These are phyloP conservation scores for Ligdia adustata DNA, from an alignment of 2,888 invertebrate genomes.

Conservation along the genomic window DNA sequence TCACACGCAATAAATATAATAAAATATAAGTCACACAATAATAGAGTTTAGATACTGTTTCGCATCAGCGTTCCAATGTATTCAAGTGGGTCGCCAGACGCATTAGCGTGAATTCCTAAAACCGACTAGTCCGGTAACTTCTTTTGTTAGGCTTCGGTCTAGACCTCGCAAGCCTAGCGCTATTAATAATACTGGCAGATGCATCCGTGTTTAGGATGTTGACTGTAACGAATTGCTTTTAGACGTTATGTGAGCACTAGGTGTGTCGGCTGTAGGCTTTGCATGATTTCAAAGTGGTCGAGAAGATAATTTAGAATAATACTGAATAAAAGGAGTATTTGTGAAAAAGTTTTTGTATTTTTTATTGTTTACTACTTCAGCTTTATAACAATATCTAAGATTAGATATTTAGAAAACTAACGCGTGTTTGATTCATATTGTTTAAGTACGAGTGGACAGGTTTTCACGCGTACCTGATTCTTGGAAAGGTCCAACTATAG, in stretches of 20 bases:
- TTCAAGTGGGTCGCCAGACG: slow-evolving; percentile 74
- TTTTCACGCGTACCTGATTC: too few species aligned
- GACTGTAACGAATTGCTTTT: slow-evolving; percentile 6
- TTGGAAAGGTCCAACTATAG: too few species aligned
- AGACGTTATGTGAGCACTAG: background rate
- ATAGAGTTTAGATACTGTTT: slow-evolving; percentile 8
- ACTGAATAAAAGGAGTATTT: too few species aligned
- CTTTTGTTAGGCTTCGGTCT: slow-evolving; percentile 62
- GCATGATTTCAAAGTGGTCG: background rate
- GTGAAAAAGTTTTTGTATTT: too few species aligned
- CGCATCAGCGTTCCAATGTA: slow-evolving; percentile 39
- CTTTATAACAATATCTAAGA: too few species aligned
- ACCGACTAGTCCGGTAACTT: slow-evolving; percentile 59
- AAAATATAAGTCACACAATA: too few species aligned
- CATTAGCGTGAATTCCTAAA: slow-evolving; percentile 73
- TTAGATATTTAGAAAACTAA: too few species aligned
- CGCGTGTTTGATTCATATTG: too few species aligned
- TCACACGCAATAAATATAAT: too few species aligned
- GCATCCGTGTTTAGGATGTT: slow-evolving; percentile 17
- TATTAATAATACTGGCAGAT: slow-evolving; percentile 37
- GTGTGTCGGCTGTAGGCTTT: slow-evolving; percentile 2
- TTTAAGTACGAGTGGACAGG: too few species aligned
- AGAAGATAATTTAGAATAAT: background rate
- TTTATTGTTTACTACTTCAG: too few species aligned
- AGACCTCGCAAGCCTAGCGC: slow-evolving; percentile 46